Base-by-base conservation (phyloP, 1,140 invertebrate genomes). In the Drosophila eugracilis region DNA sequence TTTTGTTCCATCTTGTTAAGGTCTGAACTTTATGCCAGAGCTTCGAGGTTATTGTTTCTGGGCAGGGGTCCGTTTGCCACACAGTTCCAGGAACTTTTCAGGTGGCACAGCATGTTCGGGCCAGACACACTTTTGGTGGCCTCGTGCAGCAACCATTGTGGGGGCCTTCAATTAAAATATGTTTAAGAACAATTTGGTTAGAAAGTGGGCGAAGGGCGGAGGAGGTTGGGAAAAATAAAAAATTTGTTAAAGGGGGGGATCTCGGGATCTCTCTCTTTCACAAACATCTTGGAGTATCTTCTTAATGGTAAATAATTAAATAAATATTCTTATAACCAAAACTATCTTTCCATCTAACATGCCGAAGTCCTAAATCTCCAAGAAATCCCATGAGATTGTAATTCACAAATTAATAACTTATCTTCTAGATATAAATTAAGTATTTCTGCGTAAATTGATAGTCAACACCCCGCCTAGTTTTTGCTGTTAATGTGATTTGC, bases 1-100 rank as follows among this genome's bases (percentile, higher is more conserved):
- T 81, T 84, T 86, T 85, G 83, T 76, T 75, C 69, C 83, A 86
- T 74, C 81, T 88, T 88, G 83, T 88, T 88, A 88, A 83, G 78
- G 75, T 47, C 80, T 88, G 75, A 88, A 88, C 83, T 88, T 88
- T 88, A 88, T 83, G 83, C 83, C 83, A 75, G n/a, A n/a, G 59
- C 55, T 63, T 28, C 41, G 53, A n/a, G 39, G 28, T 86, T 85
- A 85, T 85, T 85, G 77, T 85, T 86, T 80, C 58, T 74, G 78
- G 48, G 37, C 60, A 37, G 77, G 36, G 21, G 54, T 55, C 58
- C 39, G 37, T 45, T 45, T 63, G 50, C 48, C 63, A 57, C 63
- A 57, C 62, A 75, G 60, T 88, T 88, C 83, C 78, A 58, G 66
- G 83, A 88, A 88, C 83, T 88, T 88, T 88, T 88, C 83, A 88